Base-by-base conservation (phyloP, 2,888 invertebrate genomes). In the Acanthosepion lycidas region DNA sequence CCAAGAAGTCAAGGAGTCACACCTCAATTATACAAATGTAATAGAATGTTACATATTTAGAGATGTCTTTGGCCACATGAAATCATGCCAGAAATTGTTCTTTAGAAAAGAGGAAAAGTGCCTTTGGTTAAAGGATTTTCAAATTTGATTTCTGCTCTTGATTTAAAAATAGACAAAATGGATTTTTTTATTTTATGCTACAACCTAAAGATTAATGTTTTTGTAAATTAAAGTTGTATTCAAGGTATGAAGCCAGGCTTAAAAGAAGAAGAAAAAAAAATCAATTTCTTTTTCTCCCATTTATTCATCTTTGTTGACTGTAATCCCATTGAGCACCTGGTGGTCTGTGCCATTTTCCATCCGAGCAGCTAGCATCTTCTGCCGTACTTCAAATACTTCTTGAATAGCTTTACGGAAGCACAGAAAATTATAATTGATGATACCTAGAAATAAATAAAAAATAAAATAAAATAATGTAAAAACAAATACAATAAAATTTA, bases 401-500 rank as follows among this genome's bases (percentile, higher is more conserved):
- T 99, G 99, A 96, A 99, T 99, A 33, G 99, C 99, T 97, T 99
- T 98, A 91, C 99, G 98, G 97, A 99, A 99, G 98, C 99, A 99
- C 96, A 99, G 98, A 97, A 99, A 99, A 97, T 99, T 99, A 98
- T 99, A 99, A 97, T 99, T 99, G 97, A 99, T 99, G 94, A 99
- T 98, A 96, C 99, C 99, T 99, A 98, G 12, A 98, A 98, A n/a
- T n/a, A 96, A 96, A 96, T 96, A 96, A 95, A 94, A 95, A 94
- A 93, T 94, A 33, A 78, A 78, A 78, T 28, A 78, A 78, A 6
- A 64, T 5, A 64, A 55, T 23, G 23, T 6, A 26, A 5, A 51
- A 94, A 94, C 5, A 3, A 8, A 28, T 78, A 1, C 28, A 28
- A n/a, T 6, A n/a, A 78, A 28, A n/a, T n/a, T n/a, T 8, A 9